Evolutionary conservation across 2,797 vertebrate species (phyloP).

Genomic region (Sebastes jordani): DNA sequence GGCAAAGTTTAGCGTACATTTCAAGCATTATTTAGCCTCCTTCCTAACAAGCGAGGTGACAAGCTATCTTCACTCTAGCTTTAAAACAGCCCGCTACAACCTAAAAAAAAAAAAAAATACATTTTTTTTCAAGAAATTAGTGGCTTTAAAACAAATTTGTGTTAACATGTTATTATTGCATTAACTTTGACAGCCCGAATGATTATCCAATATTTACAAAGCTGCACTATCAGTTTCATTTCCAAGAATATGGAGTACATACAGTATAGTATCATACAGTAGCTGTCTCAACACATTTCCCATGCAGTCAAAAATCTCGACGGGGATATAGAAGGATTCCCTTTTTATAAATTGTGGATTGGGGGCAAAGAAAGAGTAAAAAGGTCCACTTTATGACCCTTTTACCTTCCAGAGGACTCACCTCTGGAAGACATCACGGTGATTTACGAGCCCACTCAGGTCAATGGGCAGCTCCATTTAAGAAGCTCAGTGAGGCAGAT

Average conservation of each 20-base stretch:
- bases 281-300: not conserved
- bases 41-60: rapidly evolving
- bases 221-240: not conserved
- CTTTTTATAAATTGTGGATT: not conserved
- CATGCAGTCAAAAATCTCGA: not conserved
- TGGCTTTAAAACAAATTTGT: no score
- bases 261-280: not conserved
- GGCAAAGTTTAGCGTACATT: rapidly evolving
- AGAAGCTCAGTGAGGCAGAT: conserved; percentile 62
- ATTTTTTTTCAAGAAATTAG: no score
- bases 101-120: no score
- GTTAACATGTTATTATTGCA: no score
- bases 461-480: conserved; percentile 67
- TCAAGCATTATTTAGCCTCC: no score
- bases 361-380: not conserved
- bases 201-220: not conserved
- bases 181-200: no score
- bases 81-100: no score
- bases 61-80: no score
- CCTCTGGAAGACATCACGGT: conserved; percentile 59
- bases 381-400: conserved; percentile 38
- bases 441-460: conserved; percentile 65
- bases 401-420: conserved; percentile 51
- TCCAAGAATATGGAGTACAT: not conserved
- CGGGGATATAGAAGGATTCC: not conserved